Base-by-base conservation (phyloP, 2,113 vertebrate genomes). In the Lasiurus borealis region DNA sequence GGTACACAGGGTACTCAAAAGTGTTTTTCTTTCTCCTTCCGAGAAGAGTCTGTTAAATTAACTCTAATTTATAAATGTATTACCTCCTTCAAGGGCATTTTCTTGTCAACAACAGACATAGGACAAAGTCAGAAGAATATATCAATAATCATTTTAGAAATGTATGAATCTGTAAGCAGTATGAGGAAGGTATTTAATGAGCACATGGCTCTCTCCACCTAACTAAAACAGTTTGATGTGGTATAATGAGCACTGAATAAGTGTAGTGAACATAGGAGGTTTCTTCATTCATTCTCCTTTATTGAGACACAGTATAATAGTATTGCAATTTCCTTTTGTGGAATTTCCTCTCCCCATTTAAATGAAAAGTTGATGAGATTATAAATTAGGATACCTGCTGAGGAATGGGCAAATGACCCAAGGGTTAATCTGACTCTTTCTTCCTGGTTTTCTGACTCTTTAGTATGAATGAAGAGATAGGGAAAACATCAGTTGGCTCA, bases 251-350 rank as follows among this genome's bases (percentile, higher is more conserved):
- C 48, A 34, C 31, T 84, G 18, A 46, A 14, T 36, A 85, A 71
- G 2, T 25, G 13, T 29, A 69, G 15, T 69, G 57, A 25, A 27
- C 36, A 40, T 29, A 36, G 73, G 18, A 25, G 5, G 5, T 18
- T 76, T 90, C 36, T 50, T 31, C 44, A 15, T 82, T 9, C 25
- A 34, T 62, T 76, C 5, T 85, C 9, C 21, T 40, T 78, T 96
- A 85, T 57, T 77, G 68, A 85, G 52, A 46, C 91, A 81, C 46
- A 93, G 80, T n/a, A 10, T 69, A 85, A 80, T 18, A 68, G 15
- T 69, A 76, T 72, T 72, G n/a, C 27, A 72, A 8, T 75, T 83
- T 86, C 29, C 81, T 86, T 93, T 73, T 23, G 36, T 89, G 62
- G 71, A 86, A 90, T 91, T 52, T 72, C 48, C 5, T 36, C 29